phyloP scores from a whole-genome alignment of 2,113 vertebrate genomes.

The Ceyx cyanopectus region DNA sequence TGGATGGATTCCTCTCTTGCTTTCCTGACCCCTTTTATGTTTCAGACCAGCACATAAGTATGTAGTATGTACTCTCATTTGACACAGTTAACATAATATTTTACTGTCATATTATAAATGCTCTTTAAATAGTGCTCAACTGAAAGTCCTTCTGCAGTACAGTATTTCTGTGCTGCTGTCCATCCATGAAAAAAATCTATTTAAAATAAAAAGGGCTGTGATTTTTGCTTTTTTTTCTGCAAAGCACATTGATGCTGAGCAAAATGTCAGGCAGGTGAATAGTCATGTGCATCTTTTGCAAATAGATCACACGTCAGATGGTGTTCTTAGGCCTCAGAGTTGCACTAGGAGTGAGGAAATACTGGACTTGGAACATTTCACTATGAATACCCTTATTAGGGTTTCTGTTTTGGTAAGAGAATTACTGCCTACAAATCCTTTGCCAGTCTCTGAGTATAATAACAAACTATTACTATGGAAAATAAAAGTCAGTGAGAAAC shows the following conservation, averaged over 20 bases:
- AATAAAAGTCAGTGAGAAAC: neutral
- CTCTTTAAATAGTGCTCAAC: neutral
- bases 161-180: neutral
- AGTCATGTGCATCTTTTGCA: neutral
- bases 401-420: neutral
- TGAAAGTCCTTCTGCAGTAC: neutral
- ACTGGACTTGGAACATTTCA: neutral
- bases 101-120: neutral
- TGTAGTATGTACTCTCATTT: neutral
- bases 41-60: neutral
- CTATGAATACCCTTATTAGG: neutral
- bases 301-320: neutral
- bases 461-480: neutral
- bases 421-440: neutral
- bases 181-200: neutral
- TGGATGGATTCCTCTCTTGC: neutral
- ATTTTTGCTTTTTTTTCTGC: neutral
- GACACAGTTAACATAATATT: neutral
- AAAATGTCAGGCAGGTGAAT: neutral
- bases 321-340: neutral
- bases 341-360: neutral
- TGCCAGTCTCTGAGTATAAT: neutral
- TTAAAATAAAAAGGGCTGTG: neutral
- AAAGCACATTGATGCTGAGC: neutral
- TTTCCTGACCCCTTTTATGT: neutral